These are phyloP conservation scores for Crotalus horridus DNA, from an alignment of 2,113 vertebrate species.

Conservation along the genomic window DNA sequence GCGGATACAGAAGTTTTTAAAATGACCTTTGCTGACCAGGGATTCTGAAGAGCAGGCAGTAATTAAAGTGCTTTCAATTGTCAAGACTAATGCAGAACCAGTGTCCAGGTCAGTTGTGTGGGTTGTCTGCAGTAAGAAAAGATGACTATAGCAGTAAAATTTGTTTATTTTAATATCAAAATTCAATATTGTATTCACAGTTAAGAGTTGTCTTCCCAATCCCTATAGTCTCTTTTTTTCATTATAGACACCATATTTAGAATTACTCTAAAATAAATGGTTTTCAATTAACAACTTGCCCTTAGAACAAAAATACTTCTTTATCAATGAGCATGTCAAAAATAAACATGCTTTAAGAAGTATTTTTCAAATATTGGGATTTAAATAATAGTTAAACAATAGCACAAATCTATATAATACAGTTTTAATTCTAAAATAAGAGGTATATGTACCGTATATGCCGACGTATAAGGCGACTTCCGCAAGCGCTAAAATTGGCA, in stretches of 20 bases:
- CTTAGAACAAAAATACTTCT: background rate
- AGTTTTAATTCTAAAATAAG: background rate
- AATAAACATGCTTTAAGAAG: background rate
- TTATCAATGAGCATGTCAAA: background rate
- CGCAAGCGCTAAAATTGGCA: no score
- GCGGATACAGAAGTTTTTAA: slow-evolving; percentile 98
- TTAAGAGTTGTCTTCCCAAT: background rate
- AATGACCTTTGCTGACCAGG: slow-evolving; percentile 97
- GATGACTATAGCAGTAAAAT: background rate
- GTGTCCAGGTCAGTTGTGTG: slow-evolving; percentile 91
- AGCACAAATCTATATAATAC: background rate
- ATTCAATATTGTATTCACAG: background rate
- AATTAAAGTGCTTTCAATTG: slow-evolving; percentile 97
- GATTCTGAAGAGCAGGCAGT: slow-evolving; percentile 98
- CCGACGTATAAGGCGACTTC: no score
- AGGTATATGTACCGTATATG: background rate
- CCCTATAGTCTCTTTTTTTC: background rate
- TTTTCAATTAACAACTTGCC: background rate
- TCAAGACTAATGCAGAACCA: slow-evolving; percentile 94
- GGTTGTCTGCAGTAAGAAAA: slow-evolving; percentile 76
- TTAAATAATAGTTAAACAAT: background rate
- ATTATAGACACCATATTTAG: background rate
- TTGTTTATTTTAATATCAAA: background rate
- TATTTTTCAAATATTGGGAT: background rate
- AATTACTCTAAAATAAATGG: background rate